Percentiles rank a stretch among this genome's conserved stretches.
Conservation (phyloP, 2,797 vertebrate genomes). For the Pseudotriccus pelzelni region DNA sequence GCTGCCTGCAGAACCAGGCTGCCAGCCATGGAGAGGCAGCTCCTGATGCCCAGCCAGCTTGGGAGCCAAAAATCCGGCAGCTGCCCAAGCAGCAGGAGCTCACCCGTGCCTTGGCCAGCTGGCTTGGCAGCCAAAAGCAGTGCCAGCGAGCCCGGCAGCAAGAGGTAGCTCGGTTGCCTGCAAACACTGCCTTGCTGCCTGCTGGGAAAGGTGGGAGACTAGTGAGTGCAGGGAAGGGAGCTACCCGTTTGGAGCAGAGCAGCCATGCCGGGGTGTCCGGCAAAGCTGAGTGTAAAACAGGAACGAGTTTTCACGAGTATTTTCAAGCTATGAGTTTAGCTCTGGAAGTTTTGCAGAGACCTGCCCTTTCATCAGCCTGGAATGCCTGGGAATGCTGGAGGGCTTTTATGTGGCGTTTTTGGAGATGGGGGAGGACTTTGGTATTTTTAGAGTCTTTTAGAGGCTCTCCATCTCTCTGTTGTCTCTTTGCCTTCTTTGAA, state of each 20-base stretch:
- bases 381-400: neutral
- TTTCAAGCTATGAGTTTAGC: neutral
- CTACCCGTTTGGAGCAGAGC: fast-evolving
- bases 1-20: conserved; percentile 13
- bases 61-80: neutral
- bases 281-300: neutral
- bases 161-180: neutral
- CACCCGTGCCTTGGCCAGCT: neutral
- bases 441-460: conserved; percentile 39
- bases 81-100: neutral
- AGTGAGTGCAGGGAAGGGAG: fast-evolving
- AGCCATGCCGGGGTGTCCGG: fast-evolving
- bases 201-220: neutral
- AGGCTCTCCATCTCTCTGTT: neutral
- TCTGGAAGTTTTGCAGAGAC: neutral
- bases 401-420: neutral
- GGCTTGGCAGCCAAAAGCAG: neutral
- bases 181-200: neutral
- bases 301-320: neutral
- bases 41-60: neutral
- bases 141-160: neutral
- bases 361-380: neutral
- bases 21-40: neutral
- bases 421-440: neutral
- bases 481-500: neutral